A percentile compares a stretch with the other conserved stretches of the same genome.
These are phyloP conservation scores for Spilogale gracilis DNA, from an alignment of 2,113 vertebrate genomes.

Conservation along the genomic window DNA sequence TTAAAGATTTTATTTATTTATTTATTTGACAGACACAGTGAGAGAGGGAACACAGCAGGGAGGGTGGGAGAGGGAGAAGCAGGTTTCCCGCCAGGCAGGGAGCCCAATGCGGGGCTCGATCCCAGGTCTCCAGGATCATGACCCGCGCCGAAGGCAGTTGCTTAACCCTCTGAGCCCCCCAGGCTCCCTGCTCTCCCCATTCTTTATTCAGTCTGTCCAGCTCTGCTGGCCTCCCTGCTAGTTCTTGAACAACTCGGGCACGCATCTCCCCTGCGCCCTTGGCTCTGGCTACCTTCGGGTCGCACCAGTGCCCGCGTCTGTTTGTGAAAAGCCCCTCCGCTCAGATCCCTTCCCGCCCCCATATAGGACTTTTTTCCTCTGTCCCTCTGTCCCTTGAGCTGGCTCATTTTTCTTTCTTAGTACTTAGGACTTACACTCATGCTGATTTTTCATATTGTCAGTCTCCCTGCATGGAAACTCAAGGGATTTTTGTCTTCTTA, in stretches of 20 bases:
- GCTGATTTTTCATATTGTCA: background rate
- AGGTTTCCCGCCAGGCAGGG: too few relatives aligned
- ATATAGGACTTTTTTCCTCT: background rate
- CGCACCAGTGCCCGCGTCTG: rapidly evolving
- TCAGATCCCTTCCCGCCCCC: background rate
- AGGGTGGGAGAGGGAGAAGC: too few relatives aligned
- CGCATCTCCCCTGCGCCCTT: rapidly evolving
- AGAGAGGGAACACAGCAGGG: too few relatives aligned
- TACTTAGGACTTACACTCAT: background rate
- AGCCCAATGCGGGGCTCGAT: too few relatives aligned
- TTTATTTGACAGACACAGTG: too few relatives aligned
- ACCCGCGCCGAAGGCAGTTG: too few relatives aligned
- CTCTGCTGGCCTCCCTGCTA: rapidly evolving
- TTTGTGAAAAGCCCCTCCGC: background rate
- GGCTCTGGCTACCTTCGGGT: background rate
- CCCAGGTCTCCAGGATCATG: too few relatives aligned
- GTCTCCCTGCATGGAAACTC: background rate
- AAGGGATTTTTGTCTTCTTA: background rate
- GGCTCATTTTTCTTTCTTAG: background rate
- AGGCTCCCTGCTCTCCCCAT: too few relatives aligned
- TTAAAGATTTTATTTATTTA: too few relatives aligned
- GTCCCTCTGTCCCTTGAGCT: too few relatives aligned
- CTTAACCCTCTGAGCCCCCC: too few relatives aligned
- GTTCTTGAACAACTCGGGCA: background rate
- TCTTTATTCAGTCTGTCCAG: too few relatives aligned